Evolutionary conservation across 2,113 vertebrate genomes (phyloP).

Genomic region (Ifrita kowaldi): DNA sequence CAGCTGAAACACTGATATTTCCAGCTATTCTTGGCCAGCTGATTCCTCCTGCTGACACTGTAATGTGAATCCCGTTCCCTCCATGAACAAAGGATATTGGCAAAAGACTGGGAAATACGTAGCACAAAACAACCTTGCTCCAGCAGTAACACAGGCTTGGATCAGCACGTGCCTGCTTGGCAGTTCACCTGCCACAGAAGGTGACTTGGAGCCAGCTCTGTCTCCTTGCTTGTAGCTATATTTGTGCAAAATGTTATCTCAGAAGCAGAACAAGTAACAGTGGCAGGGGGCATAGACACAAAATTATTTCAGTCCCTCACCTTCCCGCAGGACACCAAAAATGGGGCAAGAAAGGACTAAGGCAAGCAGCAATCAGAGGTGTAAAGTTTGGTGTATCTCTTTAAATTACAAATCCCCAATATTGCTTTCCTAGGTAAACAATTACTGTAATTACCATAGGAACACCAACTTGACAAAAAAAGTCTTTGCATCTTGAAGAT

Average conservation of each 20-base stretch:
- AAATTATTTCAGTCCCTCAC: not conserved
- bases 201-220: not conserved
- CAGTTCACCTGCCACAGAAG: not conserved
- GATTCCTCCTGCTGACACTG: not conserved
- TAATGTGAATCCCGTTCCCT: not conserved
- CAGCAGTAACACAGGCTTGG: not conserved
- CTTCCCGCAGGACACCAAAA: not conserved
- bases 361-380: not conserved
- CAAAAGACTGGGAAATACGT: not conserved
- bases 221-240: not conserved
- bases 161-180: not conserved
- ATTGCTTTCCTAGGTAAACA: not conserved
- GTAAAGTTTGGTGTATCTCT: not conserved
- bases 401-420: not conserved
- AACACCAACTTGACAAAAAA: not conserved
- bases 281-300: not conserved
- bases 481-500: not conserved
- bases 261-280: not conserved
- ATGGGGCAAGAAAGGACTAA: not conserved
- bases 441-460: not conserved
- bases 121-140: not conserved
- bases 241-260: not conserved
- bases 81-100: not conserved
- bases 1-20: not conserved
- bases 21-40: not conserved